Evolutionary conservation across 2,797 vertebrate species (phyloP).

Genomic region (Ctenopoma multispine): DNA sequence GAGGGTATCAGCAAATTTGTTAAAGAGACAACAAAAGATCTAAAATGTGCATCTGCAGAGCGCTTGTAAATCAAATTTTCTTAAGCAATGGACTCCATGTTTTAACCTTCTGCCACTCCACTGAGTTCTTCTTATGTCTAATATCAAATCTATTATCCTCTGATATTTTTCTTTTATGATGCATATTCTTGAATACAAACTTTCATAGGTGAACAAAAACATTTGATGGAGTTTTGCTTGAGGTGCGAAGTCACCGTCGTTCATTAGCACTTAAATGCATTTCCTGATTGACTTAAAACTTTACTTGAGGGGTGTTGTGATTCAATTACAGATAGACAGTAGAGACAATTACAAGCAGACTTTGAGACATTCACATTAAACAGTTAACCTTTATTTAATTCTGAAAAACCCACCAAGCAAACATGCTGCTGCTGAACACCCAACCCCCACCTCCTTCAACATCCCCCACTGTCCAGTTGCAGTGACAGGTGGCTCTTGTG

Average conservation of each 20-base stretch:
- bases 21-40: conserved; percentile 27
- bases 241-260: not conserved
- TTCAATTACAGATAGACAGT: conserved; percentile 40
- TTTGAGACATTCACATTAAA: conserved; percentile 1
- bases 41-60: not conserved
- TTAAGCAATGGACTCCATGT: too few species aligned
- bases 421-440: conserved; percentile 10
- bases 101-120: too few species aligned
- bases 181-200: not conserved
- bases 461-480: conserved; percentile 80
- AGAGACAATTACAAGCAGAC: conserved; percentile 1
- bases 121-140: too few species aligned
- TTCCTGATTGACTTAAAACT: not conserved
- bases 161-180: not conserved
- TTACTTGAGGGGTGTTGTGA: conserved; percentile 41
- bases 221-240: not conserved
- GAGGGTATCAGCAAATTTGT: conserved; percentile 1
- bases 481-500: conserved; percentile 86
- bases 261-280: conserved; percentile 23
- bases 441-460: conserved; percentile 58
- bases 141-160: too few species aligned
- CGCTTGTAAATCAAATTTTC: too few species aligned
- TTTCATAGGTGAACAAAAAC: not conserved
- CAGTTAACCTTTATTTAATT: conserved; percentile 11
- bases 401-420: conserved; percentile 18